Evolutionary conservation across 2,888 invertebrate genomes (phyloP), one percentile per base, ranked within the genome.

Genomic region (Drosophila robusta): DNA sequence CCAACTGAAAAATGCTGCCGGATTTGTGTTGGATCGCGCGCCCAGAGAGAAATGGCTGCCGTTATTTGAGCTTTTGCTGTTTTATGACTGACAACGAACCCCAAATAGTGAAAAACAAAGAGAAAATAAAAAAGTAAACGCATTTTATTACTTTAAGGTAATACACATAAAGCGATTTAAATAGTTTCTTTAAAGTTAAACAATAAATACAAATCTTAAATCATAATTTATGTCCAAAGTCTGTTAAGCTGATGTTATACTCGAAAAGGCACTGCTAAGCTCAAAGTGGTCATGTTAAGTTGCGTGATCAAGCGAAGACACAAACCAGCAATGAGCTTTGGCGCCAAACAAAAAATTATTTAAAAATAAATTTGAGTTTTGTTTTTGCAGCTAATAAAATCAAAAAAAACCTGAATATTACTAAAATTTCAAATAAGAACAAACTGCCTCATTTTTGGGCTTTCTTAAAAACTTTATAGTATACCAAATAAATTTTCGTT

Each of bases 301-400:
- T 26, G 5, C n/a, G 7, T 9, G 68, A 73, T 65, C 72, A 4
- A 79, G 62, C 62, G 4, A 47, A 63, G 76, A 61, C 75, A 61
- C 70, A 50, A 76, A 76, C 76, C 76, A 41, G 5, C 16, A 8
- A 12, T 6, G 12, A 47, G 32, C 44, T 58, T 58, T 63, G 3
- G 7, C 24, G 32, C 18, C 1, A 12, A 39, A n/a, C 0, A 12
- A 39, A 39, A 50, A 26, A 11, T 11, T 7, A 14, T 8, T 14
- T 24, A 8, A 36, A 5, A 45, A 45, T n/a, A 45, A 24, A 14
- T 8, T 34, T 29, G 29, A 3, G 8, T 9, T 29, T 9, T 9
- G 8, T 3, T 3, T 29, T 29, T 9, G 29, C 29, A 29, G 29
- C 29, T 9, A 9, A 29, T 29, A 3, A 29, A 3, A 29, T 29